phyloP scores from a whole-genome alignment of 2,113 vertebrate species.

The Myrmophylax atrothorax region DNA sequence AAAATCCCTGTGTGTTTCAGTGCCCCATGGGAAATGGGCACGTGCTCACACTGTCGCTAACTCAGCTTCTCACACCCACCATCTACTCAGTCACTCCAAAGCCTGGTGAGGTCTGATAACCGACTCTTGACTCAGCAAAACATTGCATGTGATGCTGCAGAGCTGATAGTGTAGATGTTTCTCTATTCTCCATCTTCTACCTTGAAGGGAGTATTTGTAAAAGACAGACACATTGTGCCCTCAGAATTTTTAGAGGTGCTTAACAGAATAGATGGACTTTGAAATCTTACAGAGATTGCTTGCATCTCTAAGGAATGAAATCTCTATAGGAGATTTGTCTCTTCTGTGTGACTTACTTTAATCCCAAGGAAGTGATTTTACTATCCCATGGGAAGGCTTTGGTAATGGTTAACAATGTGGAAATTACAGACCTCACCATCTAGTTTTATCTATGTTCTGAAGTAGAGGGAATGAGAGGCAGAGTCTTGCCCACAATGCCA shows the following conservation, averaged over 20 bases:
- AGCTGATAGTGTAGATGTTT: background rate
- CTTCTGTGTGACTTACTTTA: background rate
- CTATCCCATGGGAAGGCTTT: background rate
- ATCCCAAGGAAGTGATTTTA: background rate
- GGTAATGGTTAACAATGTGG: background rate
- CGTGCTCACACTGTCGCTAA: background rate
- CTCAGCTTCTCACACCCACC: background rate
- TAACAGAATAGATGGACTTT: background rate
- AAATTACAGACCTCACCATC: background rate
- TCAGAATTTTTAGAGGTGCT: background rate
- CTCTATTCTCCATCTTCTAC: background rate
- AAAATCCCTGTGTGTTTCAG: background rate
- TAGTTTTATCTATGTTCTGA: background rate
- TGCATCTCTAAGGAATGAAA: background rate
- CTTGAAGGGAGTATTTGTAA: background rate
- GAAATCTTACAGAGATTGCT: background rate
- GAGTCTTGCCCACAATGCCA: background rate
- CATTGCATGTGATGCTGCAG: background rate
- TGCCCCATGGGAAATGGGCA: background rate
- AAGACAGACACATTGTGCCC: background rate
- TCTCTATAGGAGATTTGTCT: background rate
- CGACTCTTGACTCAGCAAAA: conserved; percentile 55
- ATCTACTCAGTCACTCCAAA: background rate
- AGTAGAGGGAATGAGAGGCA: background rate
- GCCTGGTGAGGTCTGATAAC: conserved; percentile 54